A percentile compares a stretch with the other conserved stretches of the same genome.
phyloP scores from a whole-genome alignment of 2,113 vertebrate species.

The Alouatta palliata region DNA sequence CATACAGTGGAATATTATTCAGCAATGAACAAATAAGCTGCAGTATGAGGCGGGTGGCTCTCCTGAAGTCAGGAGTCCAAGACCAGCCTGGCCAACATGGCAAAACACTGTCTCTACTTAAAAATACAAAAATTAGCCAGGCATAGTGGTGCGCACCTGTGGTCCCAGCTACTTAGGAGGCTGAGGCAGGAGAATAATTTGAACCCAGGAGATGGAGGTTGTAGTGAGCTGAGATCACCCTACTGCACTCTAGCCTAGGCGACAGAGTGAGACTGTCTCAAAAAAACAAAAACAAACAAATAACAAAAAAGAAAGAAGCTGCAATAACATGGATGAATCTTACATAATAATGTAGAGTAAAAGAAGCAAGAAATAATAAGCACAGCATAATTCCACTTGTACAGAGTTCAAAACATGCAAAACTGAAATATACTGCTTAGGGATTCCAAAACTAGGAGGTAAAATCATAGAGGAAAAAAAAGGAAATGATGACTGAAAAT shows the following conservation, averaged over 20 bases:
- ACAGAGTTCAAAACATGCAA: background rate
- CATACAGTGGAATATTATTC: background rate
- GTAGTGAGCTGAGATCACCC: too few species aligned
- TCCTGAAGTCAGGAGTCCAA: too few species aligned
- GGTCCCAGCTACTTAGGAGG: too few species aligned
- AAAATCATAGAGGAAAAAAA: background rate
- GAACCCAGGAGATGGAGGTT: too few species aligned
- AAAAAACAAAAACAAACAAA: too few species aligned
- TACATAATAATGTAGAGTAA: slow-evolving; percentile 11
- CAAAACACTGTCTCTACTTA: too few species aligned
- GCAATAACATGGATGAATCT: background rate
- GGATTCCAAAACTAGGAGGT: background rate
- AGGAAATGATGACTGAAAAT: background rate
- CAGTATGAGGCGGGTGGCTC: background rate
- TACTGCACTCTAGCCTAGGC: too few species aligned
- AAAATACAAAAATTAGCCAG: too few species aligned
- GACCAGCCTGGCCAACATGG: too few species aligned
- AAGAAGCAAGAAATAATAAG: slow-evolving; percentile 24
- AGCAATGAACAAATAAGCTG: background rate
- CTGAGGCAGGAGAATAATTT: too few species aligned
- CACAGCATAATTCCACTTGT: background rate
- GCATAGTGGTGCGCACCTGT: too few species aligned
- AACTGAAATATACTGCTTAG: background rate
- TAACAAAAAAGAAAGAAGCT: background rate
- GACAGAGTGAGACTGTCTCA: too few species aligned